phyloP scores from a whole-genome alignment of 1,140 invertebrate species.

The Acromyrmex heyeri region DNA sequence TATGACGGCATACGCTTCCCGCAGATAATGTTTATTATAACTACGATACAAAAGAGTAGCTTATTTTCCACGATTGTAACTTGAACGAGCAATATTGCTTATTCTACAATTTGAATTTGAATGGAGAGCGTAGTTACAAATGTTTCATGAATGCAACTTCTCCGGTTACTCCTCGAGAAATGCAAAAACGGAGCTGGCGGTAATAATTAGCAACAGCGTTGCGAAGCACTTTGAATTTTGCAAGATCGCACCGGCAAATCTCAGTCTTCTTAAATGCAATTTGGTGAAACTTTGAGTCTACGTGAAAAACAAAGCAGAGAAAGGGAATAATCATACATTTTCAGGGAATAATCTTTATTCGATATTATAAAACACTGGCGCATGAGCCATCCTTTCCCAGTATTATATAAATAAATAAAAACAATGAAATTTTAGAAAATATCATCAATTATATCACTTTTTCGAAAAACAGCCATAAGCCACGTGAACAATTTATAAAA shows the following conservation, averaged over 20 bases:
- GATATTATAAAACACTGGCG: background rate
- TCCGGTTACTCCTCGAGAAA: background rate
- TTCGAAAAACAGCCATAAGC: background rate
- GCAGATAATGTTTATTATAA: conserved; percentile 18
- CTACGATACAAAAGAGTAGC: background rate
- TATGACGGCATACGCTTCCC: too few relatives aligned
- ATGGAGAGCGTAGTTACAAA: background rate
- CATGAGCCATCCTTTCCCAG: background rate
- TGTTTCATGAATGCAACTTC: background rate
- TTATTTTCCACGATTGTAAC: conserved; percentile 14
- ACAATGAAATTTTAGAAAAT: background rate
- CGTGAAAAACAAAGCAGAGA: background rate
- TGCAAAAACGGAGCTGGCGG: conserved; percentile 12
- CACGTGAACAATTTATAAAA: conserved; percentile 19
- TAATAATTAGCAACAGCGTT: conserved; percentile 10
- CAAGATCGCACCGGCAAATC: background rate
- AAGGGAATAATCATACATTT: background rate
- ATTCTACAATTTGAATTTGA: conserved; percentile 29
- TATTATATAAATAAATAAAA: background rate
- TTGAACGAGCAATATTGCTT: background rate
- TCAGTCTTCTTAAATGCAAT: conserved; percentile 11
- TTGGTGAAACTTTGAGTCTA: background rate
- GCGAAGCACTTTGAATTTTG: conserved; percentile 26
- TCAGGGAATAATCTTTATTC: background rate
- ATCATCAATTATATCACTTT: background rate